phyloP scores from a whole-genome alignment of 92 coral and sea anemone species.

The Hydrozoanthus gracilis region DNA sequence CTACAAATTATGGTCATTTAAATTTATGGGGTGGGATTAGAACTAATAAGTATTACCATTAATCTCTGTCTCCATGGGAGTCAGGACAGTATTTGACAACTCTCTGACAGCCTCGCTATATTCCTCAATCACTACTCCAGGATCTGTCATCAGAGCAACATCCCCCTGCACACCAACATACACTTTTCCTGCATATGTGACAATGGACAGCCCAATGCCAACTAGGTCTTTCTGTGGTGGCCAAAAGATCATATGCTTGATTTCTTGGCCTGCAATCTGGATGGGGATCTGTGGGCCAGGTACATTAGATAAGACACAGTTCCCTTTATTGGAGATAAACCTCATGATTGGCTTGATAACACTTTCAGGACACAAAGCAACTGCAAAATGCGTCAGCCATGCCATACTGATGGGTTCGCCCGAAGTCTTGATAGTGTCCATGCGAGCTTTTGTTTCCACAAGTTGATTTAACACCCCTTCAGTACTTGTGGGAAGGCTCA shows the following conservation, averaged over 20 bases:
- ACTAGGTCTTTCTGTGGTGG: slow-evolving; percentile 88
- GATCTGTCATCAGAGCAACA: slow-evolving; percentile 74
- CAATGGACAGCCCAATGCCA: slow-evolving; percentile 86
- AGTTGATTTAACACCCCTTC: slow-evolving; percentile 67
- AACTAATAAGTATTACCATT: not conserved
- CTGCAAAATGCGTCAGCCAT: slow-evolving; percentile 49
- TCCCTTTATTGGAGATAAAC: slow-evolving; percentile 65
- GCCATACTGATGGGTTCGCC: slow-evolving; percentile 87
- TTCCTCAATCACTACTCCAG: slow-evolving; percentile 69
- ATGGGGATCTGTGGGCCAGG: slow-evolving; percentile 82
- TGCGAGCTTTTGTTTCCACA: slow-evolving; percentile 76
- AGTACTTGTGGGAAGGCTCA: slow-evolving; percentile 70
- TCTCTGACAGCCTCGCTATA: slow-evolving; percentile 73
- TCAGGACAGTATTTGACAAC: slow-evolving; percentile 55
- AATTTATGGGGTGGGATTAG: not conserved
- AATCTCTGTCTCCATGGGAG: slow-evolving; percentile 1
- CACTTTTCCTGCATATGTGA: slow-evolving; percentile 82
- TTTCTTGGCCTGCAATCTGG: slow-evolving; percentile 58
- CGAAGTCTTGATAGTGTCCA: slow-evolving; percentile 78
- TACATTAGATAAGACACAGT: slow-evolving; percentile 90
- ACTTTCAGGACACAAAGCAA: slow-evolving; percentile 73
- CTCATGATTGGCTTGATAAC: slow-evolving; percentile 56
- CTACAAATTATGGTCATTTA: not conserved
- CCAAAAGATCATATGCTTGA: slow-evolving; percentile 75
- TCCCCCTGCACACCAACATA: slow-evolving; percentile 83